Evolutionary conservation across 2,888 invertebrate species (phyloP), one percentile per base, ranked within the genome.

Genomic region (Perithous albicinctus): DNA sequence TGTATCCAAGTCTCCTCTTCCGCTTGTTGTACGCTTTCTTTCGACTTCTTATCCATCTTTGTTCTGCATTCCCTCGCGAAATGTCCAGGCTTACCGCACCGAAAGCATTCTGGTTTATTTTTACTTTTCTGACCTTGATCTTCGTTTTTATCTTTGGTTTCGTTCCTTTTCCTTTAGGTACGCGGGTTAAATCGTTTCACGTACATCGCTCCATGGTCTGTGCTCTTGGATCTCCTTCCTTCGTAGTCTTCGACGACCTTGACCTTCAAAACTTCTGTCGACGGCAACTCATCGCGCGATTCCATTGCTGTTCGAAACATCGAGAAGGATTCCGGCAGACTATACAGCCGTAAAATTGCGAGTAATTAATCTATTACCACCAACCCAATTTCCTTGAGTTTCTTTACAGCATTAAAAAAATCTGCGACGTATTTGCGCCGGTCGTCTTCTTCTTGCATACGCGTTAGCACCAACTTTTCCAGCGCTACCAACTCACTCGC

Each of bases 361-460:
- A 76, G 20, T n/a, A 86, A 43, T 38, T 84, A 82, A 12, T 75
- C 70, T 10, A 38, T 20, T n/a, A 84, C 63, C 2, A 43, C 70
- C 32, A 85, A 38, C 1, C 69, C 63, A 7, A 84, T 75, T 38
- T 85, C 84, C 12, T 29, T 48, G 1, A 84, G 70, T 63, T 78
- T 75, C 7, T 84, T 81, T 78, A 82, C 1, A n/a, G 82, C 63
- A 4, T 79, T 75, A 6, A 41, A 80, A 10, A 83, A 84, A 8
- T 83, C 82, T 20, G 56, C 35, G 29, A 81, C 15, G 46, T 85
- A 83, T 29, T 84, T 74, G 23, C 61, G 41, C 12, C 83, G 15
- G 12, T 85, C 82, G 12, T 80, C 85, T 7, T 29, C 78, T 8
- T 79, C 79, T 10, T 56, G 64, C 84, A 85, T 81, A 15, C 78